A percentile compares a stretch with the other conserved stretches of the same genome.
phyloP scores from a whole-genome alignment of 2,888 invertebrate genomes.

The Neria commutata region DNA sequence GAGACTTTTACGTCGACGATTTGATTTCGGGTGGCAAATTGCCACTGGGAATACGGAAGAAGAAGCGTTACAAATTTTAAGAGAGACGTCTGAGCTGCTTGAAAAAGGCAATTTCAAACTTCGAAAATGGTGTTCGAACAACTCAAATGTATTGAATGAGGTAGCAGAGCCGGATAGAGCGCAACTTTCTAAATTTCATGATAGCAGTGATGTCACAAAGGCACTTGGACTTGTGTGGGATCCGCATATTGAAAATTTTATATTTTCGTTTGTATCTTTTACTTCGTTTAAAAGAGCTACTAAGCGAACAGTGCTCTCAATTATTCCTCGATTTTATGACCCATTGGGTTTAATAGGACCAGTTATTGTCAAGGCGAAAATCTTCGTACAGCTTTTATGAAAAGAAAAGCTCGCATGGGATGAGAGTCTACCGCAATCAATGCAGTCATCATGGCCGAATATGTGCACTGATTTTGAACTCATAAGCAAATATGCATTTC shows the following conservation, averaged over 20 bases:
- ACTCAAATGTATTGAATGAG: conserved; percentile 1
- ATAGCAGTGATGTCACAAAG: conserved; percentile 18
- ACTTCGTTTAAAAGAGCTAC: neutral
- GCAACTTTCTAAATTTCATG: conserved; percentile 15
- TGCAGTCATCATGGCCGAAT: too few species aligned
- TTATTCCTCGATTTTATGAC: conserved; percentile 26
- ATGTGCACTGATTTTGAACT: too few species aligned
- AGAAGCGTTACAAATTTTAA: conserved; percentile 16
- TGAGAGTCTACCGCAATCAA: conserved; percentile 28
- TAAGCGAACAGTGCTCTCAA: conserved; percentile 25
- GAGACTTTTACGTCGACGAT: conserved; percentile 35
- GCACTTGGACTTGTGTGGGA: conserved; percentile 19
- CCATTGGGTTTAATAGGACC: conserved; percentile 69
- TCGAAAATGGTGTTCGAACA: conserved; percentile 27
- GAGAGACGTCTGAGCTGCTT: conserved; percentile 14
- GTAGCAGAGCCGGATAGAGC: neutral
- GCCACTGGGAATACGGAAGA: too few species aligned
- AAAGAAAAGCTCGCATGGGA: conserved; percentile 28
- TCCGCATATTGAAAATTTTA: conserved; percentile 9
- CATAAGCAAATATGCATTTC: conserved; percentile 16
- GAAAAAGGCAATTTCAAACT: conserved; percentile 13
- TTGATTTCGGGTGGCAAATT: conserved; percentile 23
- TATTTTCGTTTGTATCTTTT: neutral
- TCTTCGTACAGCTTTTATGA: conserved; percentile 31
- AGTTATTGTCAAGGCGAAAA: conserved; percentile 25